Conservation (phyloP, 2,888 invertebrate genomes). For the Callyntrura guangdongensis region DNA sequence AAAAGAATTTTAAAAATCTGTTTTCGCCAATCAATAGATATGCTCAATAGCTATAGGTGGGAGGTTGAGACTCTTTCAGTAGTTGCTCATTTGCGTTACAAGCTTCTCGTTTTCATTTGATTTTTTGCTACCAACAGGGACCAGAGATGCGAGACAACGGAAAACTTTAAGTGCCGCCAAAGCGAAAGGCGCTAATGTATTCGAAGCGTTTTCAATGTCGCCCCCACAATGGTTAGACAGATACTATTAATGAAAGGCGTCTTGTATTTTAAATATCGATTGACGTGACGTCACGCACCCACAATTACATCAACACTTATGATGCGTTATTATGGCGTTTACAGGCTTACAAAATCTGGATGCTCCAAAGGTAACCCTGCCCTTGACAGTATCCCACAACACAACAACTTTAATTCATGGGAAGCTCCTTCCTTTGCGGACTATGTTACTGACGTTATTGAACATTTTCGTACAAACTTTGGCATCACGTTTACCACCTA, state of each 20-base stretch:
- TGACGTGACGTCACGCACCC: too few species aligned
- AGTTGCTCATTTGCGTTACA: too few species aligned
- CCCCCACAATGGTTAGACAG: conserved; percentile 83
- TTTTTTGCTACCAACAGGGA: conserved; percentile 80
- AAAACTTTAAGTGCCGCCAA: conserved; percentile 75
- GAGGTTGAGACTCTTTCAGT: too few species aligned
- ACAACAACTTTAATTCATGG: conserved; percentile 77
- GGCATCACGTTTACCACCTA: conserved; percentile 81
- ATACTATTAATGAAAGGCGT: too few species aligned
- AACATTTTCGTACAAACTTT: conserved; percentile 78
- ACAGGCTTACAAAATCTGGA: conserved; percentile 83
- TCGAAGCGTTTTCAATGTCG: conserved; percentile 83
- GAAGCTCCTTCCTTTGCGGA: conserved; percentile 80
- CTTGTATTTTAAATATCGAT: too few species aligned
- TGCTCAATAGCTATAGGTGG: too few species aligned
- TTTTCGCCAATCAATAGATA: too few species aligned
- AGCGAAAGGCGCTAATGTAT: conserved; percentile 78
- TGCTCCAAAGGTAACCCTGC: conserved; percentile 80
- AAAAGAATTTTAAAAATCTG: too few species aligned
- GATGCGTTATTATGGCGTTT: background rate
- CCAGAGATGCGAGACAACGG: conserved; percentile 80
- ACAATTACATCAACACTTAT: too few species aligned
- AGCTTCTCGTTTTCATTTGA: too few species aligned
- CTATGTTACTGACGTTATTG: conserved; percentile 82
- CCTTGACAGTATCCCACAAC: too few species aligned